Conservation (phyloP, 2,888 invertebrate genomes). For the Cephalotes varians region DNA sequence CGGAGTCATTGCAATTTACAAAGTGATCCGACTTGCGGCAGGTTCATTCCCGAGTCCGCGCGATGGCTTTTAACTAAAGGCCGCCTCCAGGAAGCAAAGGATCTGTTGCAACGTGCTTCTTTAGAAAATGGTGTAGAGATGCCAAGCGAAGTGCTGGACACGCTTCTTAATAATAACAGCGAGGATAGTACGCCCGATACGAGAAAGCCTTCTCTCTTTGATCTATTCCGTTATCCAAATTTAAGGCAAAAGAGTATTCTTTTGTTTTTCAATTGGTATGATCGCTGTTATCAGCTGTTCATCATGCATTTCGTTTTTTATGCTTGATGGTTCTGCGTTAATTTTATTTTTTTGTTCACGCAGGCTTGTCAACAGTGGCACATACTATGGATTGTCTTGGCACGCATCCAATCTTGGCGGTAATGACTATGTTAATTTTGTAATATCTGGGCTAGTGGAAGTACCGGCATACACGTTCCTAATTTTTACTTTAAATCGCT, state of each 20-base stretch:
- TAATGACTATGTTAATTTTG: constrained; percentile 91
- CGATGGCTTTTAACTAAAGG: constrained; percentile 91
- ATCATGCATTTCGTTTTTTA: not conserved
- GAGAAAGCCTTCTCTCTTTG: constrained; percentile 87
- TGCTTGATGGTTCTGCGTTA: not conserved
- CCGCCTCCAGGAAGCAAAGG: constrained; percentile 88
- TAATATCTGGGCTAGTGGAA: constrained; percentile 92
- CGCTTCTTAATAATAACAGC: constrained; percentile 86
- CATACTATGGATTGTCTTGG: constrained; percentile 93
- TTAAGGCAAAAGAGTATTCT: constrained; percentile 89
- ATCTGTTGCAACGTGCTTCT: constrained; percentile 88
- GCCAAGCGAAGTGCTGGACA: constrained; percentile 87
- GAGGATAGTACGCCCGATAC: constrained; percentile 80
- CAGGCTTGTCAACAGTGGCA: constrained; percentile 91
- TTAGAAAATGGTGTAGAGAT: constrained; percentile 89
- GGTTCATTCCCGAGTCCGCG: constrained; percentile 91
- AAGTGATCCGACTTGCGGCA: constrained; percentile 62
- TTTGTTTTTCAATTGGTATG: constrained; percentile 91
- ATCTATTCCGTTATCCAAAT: constrained; percentile 89
- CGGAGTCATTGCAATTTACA: not conserved
- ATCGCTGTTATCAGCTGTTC: constrained; percentile 51
- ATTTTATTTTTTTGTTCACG: constrained; percentile 46
- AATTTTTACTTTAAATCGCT: constrained; percentile 89
- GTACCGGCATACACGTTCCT: constrained; percentile 91
- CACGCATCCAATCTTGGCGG: constrained; percentile 91